Evolutionary conservation across 2,888 invertebrate species (phyloP).

Genomic region (Trisateles emortualis): DNA sequence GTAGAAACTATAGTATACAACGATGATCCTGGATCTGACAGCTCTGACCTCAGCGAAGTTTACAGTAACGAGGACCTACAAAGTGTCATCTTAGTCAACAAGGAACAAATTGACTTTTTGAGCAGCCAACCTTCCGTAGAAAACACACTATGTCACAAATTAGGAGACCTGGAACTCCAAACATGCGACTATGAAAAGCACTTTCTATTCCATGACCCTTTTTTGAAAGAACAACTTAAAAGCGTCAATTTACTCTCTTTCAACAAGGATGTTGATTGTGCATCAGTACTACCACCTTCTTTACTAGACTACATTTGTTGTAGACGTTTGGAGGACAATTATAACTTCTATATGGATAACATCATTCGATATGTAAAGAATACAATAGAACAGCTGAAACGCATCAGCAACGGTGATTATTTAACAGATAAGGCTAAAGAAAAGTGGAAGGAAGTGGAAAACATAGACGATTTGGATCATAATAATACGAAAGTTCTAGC

Average conservation of each 20-base stretch:
- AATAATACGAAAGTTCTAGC: constrained; percentile 61
- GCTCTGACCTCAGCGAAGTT: constrained; percentile 67
- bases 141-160: constrained; percentile 71
- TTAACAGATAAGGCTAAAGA: constrained; percentile 76
- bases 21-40: constrained; percentile 69
- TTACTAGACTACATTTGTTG: constrained; percentile 76
- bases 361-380: constrained; percentile 74
- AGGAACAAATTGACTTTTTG: constrained; percentile 69
- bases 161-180: constrained; percentile 65
- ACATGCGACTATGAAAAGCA: constrained; percentile 60
- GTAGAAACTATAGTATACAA: constrained; percentile 75
- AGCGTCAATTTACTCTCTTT: constrained; percentile 54
- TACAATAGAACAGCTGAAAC: constrained; percentile 79
- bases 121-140: constrained; percentile 59
- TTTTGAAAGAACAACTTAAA: constrained; percentile 65
- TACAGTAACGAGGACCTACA: constrained; percentile 66
- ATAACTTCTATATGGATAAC: constrained; percentile 79
- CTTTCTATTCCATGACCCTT: constrained; percentile 66
- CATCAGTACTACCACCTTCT: constrained; percentile 64
- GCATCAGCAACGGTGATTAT: constrained; percentile 81
- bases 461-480: constrained; percentile 28
- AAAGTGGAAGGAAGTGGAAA: constrained; percentile 71
- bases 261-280: constrained; percentile 47
- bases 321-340: constrained; percentile 74
- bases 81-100: constrained; percentile 64